Base-by-base conservation (phyloP, 2,797 vertebrate species). In the Acomys russatus region DNA sequence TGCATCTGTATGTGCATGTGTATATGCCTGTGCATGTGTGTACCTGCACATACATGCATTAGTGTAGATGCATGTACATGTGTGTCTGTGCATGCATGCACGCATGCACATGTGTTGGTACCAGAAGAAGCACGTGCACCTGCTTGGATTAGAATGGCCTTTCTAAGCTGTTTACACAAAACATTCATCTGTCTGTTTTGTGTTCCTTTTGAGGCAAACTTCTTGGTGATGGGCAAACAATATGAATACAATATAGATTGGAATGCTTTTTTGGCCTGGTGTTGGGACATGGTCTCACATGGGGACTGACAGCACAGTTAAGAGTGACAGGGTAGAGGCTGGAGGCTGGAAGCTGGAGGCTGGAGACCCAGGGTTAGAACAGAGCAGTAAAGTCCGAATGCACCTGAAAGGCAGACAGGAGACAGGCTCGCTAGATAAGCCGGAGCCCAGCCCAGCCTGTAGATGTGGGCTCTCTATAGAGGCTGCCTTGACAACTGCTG, bases 331-430 rank as follows among this genome's bases (percentile, higher is more conserved):
- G 28, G 30, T 44, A 22, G 49, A 89, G 63, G 68, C 76, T 63
- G 18, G 49, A 95, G 35, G 49, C 56, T 38, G 25, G 14, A 77
- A 9, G 25, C 80, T 64, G 61, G 38, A 22, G 63, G 17, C 3
- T 44, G 80, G 35, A 18, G 61, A 38, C 4, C 2, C 18, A 56
- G 23, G 35, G 49, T 4, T 59, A 54, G 73, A 88, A n/a, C 82
- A 70, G 5, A 83, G 76, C 17, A 88, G 89, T 88, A 66, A 86
- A 87, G 25, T 66, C 86, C 59, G 94, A 83, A n/a, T 51, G 33
- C 30, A 4, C 59, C 85, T 51, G 33, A 17, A 66, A 22, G 71
- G 80, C 56, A 63, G 44, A 23, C 5, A 44, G 80, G 63, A 88
- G n/a, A 76, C 25, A 2, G 15, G 8, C 49, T 91, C 44, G 71